Base-by-base conservation (phyloP, 2,797 vertebrate species). In the Urophycis tenuis region DNA sequence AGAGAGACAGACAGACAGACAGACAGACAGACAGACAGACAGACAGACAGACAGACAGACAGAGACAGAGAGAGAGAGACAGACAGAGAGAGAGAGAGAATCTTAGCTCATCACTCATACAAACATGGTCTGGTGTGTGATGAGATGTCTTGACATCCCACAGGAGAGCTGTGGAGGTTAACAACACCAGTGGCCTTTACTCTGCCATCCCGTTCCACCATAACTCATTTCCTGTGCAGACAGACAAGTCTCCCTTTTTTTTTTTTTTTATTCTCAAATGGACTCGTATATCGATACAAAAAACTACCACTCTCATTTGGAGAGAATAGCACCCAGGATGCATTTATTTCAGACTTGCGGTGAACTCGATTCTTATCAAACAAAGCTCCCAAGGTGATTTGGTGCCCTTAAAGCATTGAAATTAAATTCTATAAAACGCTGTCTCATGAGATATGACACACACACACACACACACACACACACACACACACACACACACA, bases 181-280 rank as follows among this genome's bases (percentile, higher is more conserved):
- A 84, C 84, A 11, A 72, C 34, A 30, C 67, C 49, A 85, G 86
- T 89, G 88, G 87, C 87, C 86, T 89, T 89, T 89, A 82, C 83
- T 84, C 82, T 88, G 78, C 74, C 79, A 79, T 71, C 75, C 34
- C 4, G 71, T 85, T 22, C 76, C 73, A 49, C 79, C 74, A 78
- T 82, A 81, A 86, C 87, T 88, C 82, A 88, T 78, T 84, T 85
- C 79, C 75, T 83, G 83, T 83, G 77, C 81, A 73, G 78, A 81
- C 76, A 60, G 53, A 60, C 53, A 60, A 60, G 8, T 25, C 77
- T 35, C 73, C n/a, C n/a, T n/a, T 81, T 81, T 76, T 82, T 85
- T 73, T 34, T 53, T 32, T 72, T 81, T 80, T 76, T 81, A 83
- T 73, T 36, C 41, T 87, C 71, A 80, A 74, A 81, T 74, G 80